Percentiles rank a stretch among this genome's conserved stretches.
phyloP scores from a whole-genome alignment of 2,888 invertebrate genomes.

The Dasysyrphus albostriatus region DNA sequence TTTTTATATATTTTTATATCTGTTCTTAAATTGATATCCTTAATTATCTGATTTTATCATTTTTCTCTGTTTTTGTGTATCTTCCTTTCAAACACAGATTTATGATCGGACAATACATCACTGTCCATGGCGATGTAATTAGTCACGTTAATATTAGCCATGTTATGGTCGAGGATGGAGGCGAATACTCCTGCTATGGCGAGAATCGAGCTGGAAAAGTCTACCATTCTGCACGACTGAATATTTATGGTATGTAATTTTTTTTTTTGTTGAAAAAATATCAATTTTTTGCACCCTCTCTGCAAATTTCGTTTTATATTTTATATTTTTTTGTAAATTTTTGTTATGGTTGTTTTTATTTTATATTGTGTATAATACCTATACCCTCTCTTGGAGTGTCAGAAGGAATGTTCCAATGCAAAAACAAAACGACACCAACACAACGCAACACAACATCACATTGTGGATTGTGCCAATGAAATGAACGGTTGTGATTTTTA shows the following conservation, averaged over 20 bases:
- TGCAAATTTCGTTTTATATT: conserved; percentile 20
- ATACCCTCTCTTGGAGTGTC: conserved; percentile 1
- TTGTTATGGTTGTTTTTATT: neutral
- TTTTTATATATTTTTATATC: conserved; percentile 22
- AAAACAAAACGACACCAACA: conserved; percentile 18
- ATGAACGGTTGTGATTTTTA: conserved; percentile 61
- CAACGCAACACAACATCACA: conserved; percentile 17
- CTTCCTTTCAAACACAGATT: conserved; percentile 85
- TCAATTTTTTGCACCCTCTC: conserved; percentile 54
- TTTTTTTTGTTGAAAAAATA: conserved; percentile 73
- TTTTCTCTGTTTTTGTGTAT: conserved; percentile 33
- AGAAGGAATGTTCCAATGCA: conserved; percentile 20
- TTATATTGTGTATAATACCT: neutral
- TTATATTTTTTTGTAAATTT: conserved; percentile 30
- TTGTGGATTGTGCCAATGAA: conserved; percentile 57
- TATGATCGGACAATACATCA: conserved; percentile 91
- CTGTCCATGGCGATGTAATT: conserved; percentile 91
- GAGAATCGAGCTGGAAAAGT: conserved; percentile 90
- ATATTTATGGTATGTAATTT: conserved; percentile 89
- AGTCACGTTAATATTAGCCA: conserved; percentile 93
- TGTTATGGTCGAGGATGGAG: conserved; percentile 91
- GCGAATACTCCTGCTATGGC: conserved; percentile 91
- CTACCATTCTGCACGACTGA: conserved; percentile 90
- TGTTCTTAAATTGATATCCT: conserved; percentile 44
- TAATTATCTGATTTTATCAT: conserved; percentile 41